phyloP scores from a whole-genome alignment of 2,113 vertebrate genomes.

The Edolisoma coerulescens region DNA sequence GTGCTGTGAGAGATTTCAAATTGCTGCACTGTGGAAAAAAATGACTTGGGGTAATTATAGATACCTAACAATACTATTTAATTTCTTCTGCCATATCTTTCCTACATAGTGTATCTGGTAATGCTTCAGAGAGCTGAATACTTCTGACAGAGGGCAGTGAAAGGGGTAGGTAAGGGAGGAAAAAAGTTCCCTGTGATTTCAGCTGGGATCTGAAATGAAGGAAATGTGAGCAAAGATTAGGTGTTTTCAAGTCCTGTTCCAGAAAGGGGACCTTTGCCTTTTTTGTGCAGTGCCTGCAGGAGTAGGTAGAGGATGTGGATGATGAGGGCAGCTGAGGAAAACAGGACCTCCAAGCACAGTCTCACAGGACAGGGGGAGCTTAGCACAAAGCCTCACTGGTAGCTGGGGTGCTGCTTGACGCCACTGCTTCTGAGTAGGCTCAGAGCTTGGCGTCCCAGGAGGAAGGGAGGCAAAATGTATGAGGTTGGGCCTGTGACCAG shows the following conservation, averaged over 20 bases:
- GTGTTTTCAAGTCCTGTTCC: not conserved
- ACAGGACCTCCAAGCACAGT: not conserved
- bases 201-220: not conserved
- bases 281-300: not conserved
- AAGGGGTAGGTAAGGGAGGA: not conserved
- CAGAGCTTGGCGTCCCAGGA: not conserved
- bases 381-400: not conserved
- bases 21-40: constrained; percentile 50
- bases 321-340: not conserved
- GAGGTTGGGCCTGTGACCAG: not conserved
- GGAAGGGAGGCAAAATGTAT: not conserved
- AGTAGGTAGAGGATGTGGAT: not conserved
- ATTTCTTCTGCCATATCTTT: constrained; percentile 47
- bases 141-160: not conserved
- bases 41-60: constrained; percentile 47
- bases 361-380: not conserved
- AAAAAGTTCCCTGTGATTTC: not conserved
- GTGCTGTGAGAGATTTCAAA: constrained; percentile 49
- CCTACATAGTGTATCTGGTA: not conserved
- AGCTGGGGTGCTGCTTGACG: not conserved
- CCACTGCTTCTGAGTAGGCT: not conserved
- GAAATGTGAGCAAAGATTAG: not conserved
- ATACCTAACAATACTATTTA: constrained; percentile 57
- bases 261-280: not conserved
- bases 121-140: constrained; percentile 16